Base-by-base conservation (phyloP, 2,113 vertebrate genomes). In the Leptodactylus fuscus region DNA sequence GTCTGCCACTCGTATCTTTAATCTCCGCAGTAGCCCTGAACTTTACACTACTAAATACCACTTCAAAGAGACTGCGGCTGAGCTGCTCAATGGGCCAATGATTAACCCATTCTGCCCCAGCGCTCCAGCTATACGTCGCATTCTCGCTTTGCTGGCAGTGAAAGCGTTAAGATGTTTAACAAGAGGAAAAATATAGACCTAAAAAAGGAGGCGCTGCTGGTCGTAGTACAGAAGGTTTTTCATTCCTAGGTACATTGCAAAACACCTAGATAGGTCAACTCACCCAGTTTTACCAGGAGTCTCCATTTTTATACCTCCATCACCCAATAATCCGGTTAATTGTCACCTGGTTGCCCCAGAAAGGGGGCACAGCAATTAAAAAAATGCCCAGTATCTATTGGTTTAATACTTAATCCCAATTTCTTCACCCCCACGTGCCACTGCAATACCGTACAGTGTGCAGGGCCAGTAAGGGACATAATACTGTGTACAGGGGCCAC, bases 1-100 rank as follows among this genome's bases (percentile, higher is more conserved):
- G 92, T 91, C 92, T 90, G 92, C 89, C 82, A 92, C 93, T 92
- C 91, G 92, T 93, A 92, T 91, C 91, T 87, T 83, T 94, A 92
- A 93, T 91, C 91, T 93, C 90, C 90, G 91, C 90, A 88, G 90
- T 90, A 88, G 89, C 89, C 90, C 90, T 88, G 82, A 81, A 7
- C 71, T 87, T 88, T 87, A 85, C 81, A 88, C 86, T 53, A 91
- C 92, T 91, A 91, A 87, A 94, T 84, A 91, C 90, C 60, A 79
- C 93, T 91, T 90, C 53, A 74, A 85, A 85, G 89, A 85, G 90
- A 88, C 88, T 3, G 44, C 75, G 41, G 46, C 83, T 22, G 55
- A 70, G 74, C 46, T 79, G 75, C 69, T 46, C 73, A 77, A 76
- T 84, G 82, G 67, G 51, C 36, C 71, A 76, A 75, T 34, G 60